Evolutionary conservation across 1,140 invertebrate genomes (phyloP), one percentile per base, ranked within the genome.

Genomic region (Araneus ventricosus): DNA sequence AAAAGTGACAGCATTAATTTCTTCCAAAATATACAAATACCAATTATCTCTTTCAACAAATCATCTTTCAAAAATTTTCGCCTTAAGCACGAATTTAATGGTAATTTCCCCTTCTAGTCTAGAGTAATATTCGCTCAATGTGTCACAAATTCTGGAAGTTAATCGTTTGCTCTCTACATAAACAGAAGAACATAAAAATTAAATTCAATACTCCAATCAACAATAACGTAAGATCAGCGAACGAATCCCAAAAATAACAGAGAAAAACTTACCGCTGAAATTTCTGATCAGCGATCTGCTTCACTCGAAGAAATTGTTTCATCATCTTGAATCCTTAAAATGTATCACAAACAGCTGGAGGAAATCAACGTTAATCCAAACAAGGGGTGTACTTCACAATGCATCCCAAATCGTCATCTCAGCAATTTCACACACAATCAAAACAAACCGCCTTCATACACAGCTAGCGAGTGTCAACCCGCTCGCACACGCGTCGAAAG

Each of bases 301-400:
- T 98, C 79, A 98, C 97, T 94, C 97, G 96, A 95, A 98, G 97
- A 95, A 98, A 98, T 95, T 98, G 97, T 96, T 98, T 98, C 96
- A 98, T 98, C 97, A 97, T 97, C 87, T 93, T 95, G 70, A 70
- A 70, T 79, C 37, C 59, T 39, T 37, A 17, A 41, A 24, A 67
- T 34, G 37, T 79, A 52, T 39, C 61, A 41, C 61, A 90, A 79
- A 88, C 6, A 80, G 30, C 30, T 7, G 30, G n/a, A 7, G n/a
- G 6, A 61, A 10, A 67, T 8, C 8, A 67, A 27, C 30, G 39
- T 70, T 88, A 88, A 88, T 88, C 87, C 61, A 88, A 52, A 88
- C 34, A 87, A 30, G 57, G 57, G 30, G 70, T 34, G 70, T 34
- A 75, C 14, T 75, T 75, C 34, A 75, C 30, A 37, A 87, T 63